phyloP scores from a whole-genome alignment of 2,888 invertebrate genomes.

The Rhodophaea formosa region DNA sequence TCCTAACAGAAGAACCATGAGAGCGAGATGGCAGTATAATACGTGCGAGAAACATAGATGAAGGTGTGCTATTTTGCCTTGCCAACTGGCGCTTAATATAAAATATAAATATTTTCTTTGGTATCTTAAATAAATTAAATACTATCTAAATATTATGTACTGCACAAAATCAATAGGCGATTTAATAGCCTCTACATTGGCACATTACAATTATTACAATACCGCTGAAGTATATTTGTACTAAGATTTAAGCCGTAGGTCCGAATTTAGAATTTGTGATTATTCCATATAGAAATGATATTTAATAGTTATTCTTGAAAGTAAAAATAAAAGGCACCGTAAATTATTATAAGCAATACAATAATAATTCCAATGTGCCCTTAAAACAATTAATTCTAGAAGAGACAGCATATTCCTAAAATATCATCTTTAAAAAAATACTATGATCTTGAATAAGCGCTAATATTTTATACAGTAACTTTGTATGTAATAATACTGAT shows the following conservation, averaged over 20 bases:
- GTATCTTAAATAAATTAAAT: conserved; percentile 21
- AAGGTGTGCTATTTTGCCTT: neutral
- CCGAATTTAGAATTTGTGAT: neutral
- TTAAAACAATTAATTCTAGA: conserved; percentile 29
- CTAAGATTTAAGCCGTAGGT: conserved; percentile 46
- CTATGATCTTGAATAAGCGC: conserved; percentile 59
- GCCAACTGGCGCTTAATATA: too few species aligned
- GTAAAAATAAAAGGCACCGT: neutral
- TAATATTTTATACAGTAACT: conserved; percentile 38
- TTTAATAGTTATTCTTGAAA: neutral
- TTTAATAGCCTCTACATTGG: conserved; percentile 34
- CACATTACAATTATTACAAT: conserved; percentile 42
- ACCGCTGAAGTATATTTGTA: conserved; percentile 42
- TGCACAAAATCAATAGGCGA: conserved; percentile 19
- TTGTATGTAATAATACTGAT: conserved; percentile 56
- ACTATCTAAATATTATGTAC: neutral
- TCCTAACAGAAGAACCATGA: too few species aligned
- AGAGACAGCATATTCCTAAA: conserved; percentile 37
- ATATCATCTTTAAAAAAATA: conserved; percentile 62
- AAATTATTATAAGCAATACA: neutral
- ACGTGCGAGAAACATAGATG: neutral
- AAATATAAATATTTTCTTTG: neutral
- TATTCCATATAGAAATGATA: neutral
- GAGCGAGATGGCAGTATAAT: neutral
- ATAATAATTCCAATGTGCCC: conserved; percentile 37